Evolutionary conservation across 2,888 invertebrate genomes (phyloP).

Genomic region (Tanytarsus gracilentus): DNA sequence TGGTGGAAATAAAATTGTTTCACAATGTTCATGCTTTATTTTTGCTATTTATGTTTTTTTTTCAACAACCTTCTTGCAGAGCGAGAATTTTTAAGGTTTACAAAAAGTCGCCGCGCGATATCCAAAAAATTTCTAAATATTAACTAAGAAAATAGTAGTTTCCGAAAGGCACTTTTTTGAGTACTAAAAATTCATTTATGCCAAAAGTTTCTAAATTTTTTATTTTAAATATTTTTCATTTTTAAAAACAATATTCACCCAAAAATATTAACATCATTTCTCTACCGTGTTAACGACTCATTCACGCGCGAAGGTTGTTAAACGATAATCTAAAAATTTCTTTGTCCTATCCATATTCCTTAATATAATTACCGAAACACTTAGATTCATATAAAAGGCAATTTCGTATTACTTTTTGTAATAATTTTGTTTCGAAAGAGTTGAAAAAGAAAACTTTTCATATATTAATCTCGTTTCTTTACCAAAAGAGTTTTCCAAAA

Average conservation of each 20-base stretch:
- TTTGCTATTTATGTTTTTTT: constrained; percentile 1
- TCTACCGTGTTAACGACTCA: constrained; percentile 3
- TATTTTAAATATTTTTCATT: background rate
- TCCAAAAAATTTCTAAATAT: constrained; percentile 23
- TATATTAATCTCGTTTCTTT: background rate
- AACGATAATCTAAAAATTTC: constrained; percentile 23
- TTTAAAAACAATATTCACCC: constrained; percentile 10
- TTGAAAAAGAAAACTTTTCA: constrained; percentile 12
- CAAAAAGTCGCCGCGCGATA: background rate
- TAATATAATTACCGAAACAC: constrained; percentile 29
- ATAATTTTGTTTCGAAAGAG: constrained; percentile 4
- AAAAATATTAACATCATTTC: constrained; percentile 3
- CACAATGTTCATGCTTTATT: too few relatives aligned
- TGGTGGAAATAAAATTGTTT: too few relatives aligned
- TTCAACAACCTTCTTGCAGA: too few relatives aligned
- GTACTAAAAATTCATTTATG: constrained; percentile 25
- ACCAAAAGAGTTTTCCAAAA: background rate
- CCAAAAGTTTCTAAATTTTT: constrained; percentile 23
- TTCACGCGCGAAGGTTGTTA: constrained; percentile 9
- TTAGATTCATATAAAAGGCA: constrained; percentile 29
- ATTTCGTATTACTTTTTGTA: constrained; percentile 16
- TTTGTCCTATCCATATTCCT: too few relatives aligned
- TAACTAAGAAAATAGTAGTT: constrained; percentile 27
- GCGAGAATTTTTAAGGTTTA: background rate
- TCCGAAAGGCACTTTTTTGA: constrained; percentile 29